A percentile compares a stretch with the other conserved stretches of the same genome.
Conservation (phyloP, 1,140 invertebrate species). For the Sycobia sp. region DNA sequence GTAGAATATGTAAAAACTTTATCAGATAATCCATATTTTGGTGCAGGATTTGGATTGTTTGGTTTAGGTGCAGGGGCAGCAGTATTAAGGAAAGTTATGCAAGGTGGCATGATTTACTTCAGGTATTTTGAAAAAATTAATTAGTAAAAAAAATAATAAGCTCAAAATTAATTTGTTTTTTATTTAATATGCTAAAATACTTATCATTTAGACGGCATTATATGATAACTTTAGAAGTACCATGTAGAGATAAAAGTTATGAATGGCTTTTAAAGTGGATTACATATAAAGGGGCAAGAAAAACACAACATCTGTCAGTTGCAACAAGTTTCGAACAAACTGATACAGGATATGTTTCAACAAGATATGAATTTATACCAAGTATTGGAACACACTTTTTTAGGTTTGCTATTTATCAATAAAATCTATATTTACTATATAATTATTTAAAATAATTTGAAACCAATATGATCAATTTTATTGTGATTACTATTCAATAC, state of each 20-base stretch:
- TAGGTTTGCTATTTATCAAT: conserved; percentile 69
- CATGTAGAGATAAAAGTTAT: conserved; percentile 95
- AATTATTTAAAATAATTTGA: too few species aligned
- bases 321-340: conserved; percentile 91
- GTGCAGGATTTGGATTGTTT: conserved; percentile 96
- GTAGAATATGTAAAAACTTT: conserved; percentile 78
- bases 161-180: not conserved
- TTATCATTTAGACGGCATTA: conserved; percentile 73
- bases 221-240: conserved; percentile 95
- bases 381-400: conserved; percentile 95
- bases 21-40: conserved; percentile 95
- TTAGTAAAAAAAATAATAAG: not conserved
- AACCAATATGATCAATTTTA: too few species aligned
- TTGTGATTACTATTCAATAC: too few species aligned
- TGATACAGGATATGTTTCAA: conserved; percentile 89
- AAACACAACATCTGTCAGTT: conserved; percentile 94
- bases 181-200: too few species aligned
- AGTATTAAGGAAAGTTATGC: conserved; percentile 79
- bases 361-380: conserved; percentile 95
- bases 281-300: conserved; percentile 78
- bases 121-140: too few species aligned
- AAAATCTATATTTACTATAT: conserved; percentile 18
- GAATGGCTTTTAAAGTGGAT: conserved; percentile 95
- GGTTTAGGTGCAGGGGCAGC: conserved; percentile 90
- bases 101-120: conserved; percentile 81